Percentiles rank a stretch among this genome's conserved stretches.
Evolutionary conservation across 1,140 invertebrate genomes (phyloP).

Genomic region (Grapholita molesta): DNA sequence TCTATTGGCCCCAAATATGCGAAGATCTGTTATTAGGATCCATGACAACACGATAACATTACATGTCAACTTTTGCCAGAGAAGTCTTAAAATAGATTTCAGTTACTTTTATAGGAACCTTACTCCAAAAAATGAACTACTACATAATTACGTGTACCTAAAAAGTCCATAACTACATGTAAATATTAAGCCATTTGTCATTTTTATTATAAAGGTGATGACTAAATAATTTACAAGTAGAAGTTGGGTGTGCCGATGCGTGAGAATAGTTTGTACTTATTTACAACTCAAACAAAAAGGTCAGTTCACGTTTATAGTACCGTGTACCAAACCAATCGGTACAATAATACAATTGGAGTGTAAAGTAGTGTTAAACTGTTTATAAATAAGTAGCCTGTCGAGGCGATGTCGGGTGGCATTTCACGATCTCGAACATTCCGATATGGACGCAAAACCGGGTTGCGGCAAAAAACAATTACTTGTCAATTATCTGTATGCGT

Average conservation of each 20-base stretch:
- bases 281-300: background rate
- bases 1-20: no score
- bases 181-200: no score
- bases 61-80: no score
- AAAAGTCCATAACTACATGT: no score
- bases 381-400: slow-evolving; percentile 38
- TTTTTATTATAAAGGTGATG: background rate
- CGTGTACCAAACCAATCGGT: background rate
- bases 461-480: slow-evolving; percentile 38
- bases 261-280: background rate
- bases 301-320: background rate
- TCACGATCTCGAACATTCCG: slow-evolving; percentile 48
- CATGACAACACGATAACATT: no score
- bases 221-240: background rate
- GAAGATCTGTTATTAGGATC: no score
- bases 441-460: slow-evolving; percentile 32
- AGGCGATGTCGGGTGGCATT: slow-evolving; percentile 39
- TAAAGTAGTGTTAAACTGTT: slow-evolving; percentile 20
- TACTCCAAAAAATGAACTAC: no score
- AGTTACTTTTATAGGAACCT: no score
- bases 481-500: slow-evolving; percentile 36
- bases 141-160: no score
- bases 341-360: background rate
- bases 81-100: no score
- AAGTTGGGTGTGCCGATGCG: background rate